Percentiles rank a stretch among this genome's conserved stretches.
Conservation (phyloP, 2,113 vertebrate species). For the Jaculus jaculus region DNA sequence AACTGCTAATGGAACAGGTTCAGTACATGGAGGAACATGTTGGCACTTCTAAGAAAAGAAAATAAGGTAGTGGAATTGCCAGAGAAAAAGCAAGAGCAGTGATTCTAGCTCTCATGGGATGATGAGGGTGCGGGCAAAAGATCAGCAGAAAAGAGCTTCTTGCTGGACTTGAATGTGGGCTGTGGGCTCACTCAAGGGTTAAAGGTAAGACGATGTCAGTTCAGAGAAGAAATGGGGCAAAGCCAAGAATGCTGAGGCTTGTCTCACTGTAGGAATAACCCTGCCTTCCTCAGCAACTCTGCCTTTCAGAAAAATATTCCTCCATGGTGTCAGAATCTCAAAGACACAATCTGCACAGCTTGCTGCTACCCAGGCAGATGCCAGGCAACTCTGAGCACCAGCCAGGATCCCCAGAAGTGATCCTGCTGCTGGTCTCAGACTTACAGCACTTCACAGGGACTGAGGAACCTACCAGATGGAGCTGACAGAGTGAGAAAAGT, state of each 20-base stretch:
- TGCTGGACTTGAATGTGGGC: neutral
- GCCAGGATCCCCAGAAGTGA: neutral
- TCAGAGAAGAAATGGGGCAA: neutral
- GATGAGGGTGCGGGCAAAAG: neutral
- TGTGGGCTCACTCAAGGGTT: neutral
- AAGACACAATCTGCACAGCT: neutral
- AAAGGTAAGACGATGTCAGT: neutral
- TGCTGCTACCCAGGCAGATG: neutral
- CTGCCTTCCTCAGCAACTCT: neutral
- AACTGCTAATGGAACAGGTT: constrained; percentile 48
- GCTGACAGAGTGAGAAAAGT: neutral
- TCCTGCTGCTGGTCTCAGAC: neutral
- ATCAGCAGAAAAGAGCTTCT: neutral
- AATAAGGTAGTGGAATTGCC: neutral
- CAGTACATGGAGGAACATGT: neutral
- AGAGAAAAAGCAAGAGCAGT: neutral
- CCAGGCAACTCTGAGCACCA: neutral
- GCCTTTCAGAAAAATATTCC: neutral
- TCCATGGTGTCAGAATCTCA: neutral
- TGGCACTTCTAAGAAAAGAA: neutral
- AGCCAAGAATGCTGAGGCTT: constrained; percentile 2
- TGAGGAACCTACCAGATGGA: neutral
- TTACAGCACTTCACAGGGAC: neutral
- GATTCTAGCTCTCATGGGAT: neutral
- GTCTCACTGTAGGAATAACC: neutral